Percentiles rank a stretch among this genome's conserved stretches.
Conservation (phyloP, 2,113 vertebrate genomes). For the Periophthalmodon schlosseri region DNA sequence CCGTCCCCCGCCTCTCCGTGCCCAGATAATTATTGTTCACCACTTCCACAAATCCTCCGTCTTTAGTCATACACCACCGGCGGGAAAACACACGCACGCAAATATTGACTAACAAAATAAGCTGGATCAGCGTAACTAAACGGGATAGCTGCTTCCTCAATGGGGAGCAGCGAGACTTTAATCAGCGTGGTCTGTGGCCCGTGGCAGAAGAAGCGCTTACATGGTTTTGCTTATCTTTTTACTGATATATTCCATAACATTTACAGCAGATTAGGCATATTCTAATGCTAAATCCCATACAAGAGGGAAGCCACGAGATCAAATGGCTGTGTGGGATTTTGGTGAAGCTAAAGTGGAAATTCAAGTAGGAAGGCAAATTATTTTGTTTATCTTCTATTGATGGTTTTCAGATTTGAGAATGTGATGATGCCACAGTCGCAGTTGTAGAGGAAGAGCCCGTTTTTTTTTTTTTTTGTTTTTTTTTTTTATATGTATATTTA, state of each 20-base stretch:
- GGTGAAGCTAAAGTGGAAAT: background rate
- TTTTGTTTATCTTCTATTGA: too few relatives aligned
- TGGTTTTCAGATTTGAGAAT: too few relatives aligned
- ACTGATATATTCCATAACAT: slow-evolving; percentile 58
- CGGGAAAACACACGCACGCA: slow-evolving; percentile 33
- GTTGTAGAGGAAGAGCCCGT: too few relatives aligned
- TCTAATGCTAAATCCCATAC: slow-evolving; percentile 62
- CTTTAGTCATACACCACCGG: slow-evolving; percentile 46
- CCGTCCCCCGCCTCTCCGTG: slow-evolving; percentile 32
- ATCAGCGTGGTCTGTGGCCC: slow-evolving; percentile 51
- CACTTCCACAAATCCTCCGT: slow-evolving; percentile 45
- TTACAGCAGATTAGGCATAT: slow-evolving; percentile 60
- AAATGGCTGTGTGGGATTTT: slow-evolving; percentile 43
- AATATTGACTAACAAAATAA: slow-evolving; percentile 67
- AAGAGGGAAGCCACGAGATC: slow-evolving; percentile 48
- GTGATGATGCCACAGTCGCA: too few relatives aligned
- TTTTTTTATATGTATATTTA: too few relatives aligned
- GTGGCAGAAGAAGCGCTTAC: slow-evolving; percentile 47
- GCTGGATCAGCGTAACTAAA: slow-evolving; percentile 68
- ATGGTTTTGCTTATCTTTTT: slow-evolving; percentile 66
- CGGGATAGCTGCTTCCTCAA: slow-evolving; percentile 66
- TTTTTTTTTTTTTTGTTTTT: too few relatives aligned
- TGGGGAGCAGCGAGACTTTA: slow-evolving; percentile 63
- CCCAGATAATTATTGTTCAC: slow-evolving; percentile 53
- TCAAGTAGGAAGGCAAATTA: too few relatives aligned